Base-by-base conservation (phyloP, 2,888 invertebrate species). In the Oeneis ivallda region DNA sequence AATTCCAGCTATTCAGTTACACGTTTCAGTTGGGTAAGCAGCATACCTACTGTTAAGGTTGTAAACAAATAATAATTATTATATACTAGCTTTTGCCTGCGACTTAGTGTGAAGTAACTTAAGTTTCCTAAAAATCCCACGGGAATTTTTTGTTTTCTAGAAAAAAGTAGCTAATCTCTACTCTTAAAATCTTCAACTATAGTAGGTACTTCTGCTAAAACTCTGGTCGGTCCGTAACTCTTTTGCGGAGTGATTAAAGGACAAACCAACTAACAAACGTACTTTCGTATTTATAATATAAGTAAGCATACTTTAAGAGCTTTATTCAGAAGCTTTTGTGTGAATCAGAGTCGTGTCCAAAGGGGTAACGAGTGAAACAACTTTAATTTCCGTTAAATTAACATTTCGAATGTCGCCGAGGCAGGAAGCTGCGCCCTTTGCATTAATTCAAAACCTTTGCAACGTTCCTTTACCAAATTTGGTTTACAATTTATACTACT, bases 351-450 rank as follows among this genome's bases (percentile, higher is more conserved):
- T 76, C 78, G 74, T 79, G 79, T 78, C 76, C 79, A 84, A 89
- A 87, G 87, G 87, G 88, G 85, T 86, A 86, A 83, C 83, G 83
- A 85, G 82, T 84, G 84, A 82, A 89, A 86, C 87, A 87, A 87
- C 85, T 89, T 92, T 92, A 92, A 92, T 92, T 90, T 92, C 92
- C 92, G 91, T 88, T 79, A 79, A 86, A 91, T 91, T 89, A 89
- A 83, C 88, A 90, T 91, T 90, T 87, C 83, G 82, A 83, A 85
- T 81, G 79, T 76, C 78, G 74, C 75, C 58, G 77, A 78, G 81
- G 74, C 85, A 81, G 87, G 88, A 89, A 89, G 76, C 74, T 75
- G 78, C 75, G 76, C 82, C 84, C 19, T 86, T 83, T 81, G 81
- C 80, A 78, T 87, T 83, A 82, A 82, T 80, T 77, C 72, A 71